Conservation (phyloP, 2,888 invertebrate genomes). For the Trisateles emortualis region DNA sequence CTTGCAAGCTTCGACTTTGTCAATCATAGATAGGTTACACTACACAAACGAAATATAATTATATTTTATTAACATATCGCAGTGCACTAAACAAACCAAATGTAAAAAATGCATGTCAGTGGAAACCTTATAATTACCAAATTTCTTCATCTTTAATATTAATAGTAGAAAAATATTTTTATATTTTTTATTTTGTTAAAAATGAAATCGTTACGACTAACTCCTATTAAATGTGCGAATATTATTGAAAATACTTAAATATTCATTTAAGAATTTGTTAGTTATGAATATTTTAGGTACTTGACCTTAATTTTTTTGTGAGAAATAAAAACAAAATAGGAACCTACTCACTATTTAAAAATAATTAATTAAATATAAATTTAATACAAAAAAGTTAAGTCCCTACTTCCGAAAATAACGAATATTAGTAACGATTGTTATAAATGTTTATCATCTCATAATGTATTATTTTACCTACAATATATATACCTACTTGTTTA, state of each 20-base stretch:
- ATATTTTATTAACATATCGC: slow-evolving; percentile 16
- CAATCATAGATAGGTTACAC: slow-evolving; percentile 54
- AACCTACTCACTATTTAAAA: no score
- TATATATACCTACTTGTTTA: slow-evolving; percentile 31
- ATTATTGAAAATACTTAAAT: slow-evolving; percentile 39
- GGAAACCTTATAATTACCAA: slow-evolving; percentile 11
- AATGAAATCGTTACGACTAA: slow-evolving; percentile 26
- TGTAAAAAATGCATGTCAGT: slow-evolving; percentile 22
- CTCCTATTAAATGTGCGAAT: slow-evolving; percentile 34
- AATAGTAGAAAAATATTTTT: slow-evolving; percentile 54
- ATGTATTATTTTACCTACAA: slow-evolving; percentile 36
- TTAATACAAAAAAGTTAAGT: no score
- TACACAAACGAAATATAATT: slow-evolving; percentile 33
- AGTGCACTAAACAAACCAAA: slow-evolving; percentile 24
- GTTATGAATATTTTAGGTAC: background rate
- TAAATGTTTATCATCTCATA: slow-evolving; percentile 1
- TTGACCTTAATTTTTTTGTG: background rate
- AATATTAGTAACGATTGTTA: background rate
- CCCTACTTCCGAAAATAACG: no score
- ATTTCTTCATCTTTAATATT: slow-evolving; percentile 11
- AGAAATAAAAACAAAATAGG: slow-evolving; percentile 4
- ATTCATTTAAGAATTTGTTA: slow-evolving; percentile 22
- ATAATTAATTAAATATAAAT: background rate
- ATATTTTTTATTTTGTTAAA: slow-evolving; percentile 35
- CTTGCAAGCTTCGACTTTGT: slow-evolving; percentile 79